Evolutionary conservation across 2,113 vertebrate species (phyloP), one percentile per base, ranked within the genome.

Genomic region (Neolamprologus devosi): DNA sequence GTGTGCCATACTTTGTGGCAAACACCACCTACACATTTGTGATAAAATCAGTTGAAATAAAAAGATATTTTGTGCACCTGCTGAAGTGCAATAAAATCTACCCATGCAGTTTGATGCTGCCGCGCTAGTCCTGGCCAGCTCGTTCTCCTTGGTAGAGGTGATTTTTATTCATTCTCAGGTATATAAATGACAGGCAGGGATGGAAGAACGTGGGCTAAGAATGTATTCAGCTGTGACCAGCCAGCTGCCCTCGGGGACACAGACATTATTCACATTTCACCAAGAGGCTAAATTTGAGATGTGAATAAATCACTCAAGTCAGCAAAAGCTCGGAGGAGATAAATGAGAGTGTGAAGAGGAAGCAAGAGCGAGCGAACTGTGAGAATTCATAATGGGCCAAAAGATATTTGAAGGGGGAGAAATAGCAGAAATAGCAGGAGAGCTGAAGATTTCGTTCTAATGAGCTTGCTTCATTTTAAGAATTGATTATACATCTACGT

Each of bases 251-350:
- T 23, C 81, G 7, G 88, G 88, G 87, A 87, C 42, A 23, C 47
- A 70, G 82, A 81, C 57, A 7, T 84, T 88, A 82, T 84, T 90
- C 91, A 87, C 51, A 90, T 91, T 93, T 88, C 81, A 23, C 86
- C 21, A 84, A 13, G 30, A 85, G 85, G 70, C 87, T 51, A 37
- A 93, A 92, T 92, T 63, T 86, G 82, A 93, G 80, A 86, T 78
- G 84, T 47, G 86, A 90, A 91, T 84, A 79, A 89, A 87, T 89
- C 82, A 81, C 54, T 83, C 45, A 35, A 80, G 85, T 92, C 86
- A 84, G 86, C 68, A 86, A 92, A 91, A 89, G 75, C 85, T 88
- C 1, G 0, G 19, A 83, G 85, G 81, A 91, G 83, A 88, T 21
- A 82, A 85, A 92, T 79, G 33, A 81, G 70, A 63, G 40, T 55